phyloP scores from a whole-genome alignment of 2,113 vertebrate genomes.

The Promerops cafer region DNA sequence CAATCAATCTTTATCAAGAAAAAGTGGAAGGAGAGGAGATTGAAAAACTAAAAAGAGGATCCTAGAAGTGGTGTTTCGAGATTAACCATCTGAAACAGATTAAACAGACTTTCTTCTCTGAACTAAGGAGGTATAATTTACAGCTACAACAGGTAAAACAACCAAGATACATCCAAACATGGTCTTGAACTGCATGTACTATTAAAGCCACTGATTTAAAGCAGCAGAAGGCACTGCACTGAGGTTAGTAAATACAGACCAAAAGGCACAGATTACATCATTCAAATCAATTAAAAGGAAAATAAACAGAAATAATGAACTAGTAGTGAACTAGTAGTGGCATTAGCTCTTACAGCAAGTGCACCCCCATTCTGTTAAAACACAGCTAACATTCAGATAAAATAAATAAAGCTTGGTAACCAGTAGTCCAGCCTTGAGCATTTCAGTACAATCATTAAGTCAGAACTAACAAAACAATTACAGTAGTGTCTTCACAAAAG shows the following conservation, averaged over 20 bases:
- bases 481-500: background rate
- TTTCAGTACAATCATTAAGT: background rate
- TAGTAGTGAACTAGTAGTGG: background rate
- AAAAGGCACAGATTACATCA: background rate
- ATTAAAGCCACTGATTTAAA: background rate
- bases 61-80: background rate
- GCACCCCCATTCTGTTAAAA: background rate
- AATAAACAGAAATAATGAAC: background rate
- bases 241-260: background rate
- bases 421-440: background rate
- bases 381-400: background rate
- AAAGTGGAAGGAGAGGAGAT: background rate
- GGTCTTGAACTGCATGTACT: background rate
- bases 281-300: background rate
- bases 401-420: background rate
- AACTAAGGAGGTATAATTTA: background rate
- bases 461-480: background rate
- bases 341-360: background rate
- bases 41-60: background rate
- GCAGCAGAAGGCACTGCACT: background rate
- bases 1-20: background rate
- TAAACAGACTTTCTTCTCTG: background rate
- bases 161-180: background rate
- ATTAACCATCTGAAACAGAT: background rate
- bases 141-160: background rate